phyloP scores from a whole-genome alignment of 2,888 invertebrate genomes.

The Trichogramma evanescens region DNA sequence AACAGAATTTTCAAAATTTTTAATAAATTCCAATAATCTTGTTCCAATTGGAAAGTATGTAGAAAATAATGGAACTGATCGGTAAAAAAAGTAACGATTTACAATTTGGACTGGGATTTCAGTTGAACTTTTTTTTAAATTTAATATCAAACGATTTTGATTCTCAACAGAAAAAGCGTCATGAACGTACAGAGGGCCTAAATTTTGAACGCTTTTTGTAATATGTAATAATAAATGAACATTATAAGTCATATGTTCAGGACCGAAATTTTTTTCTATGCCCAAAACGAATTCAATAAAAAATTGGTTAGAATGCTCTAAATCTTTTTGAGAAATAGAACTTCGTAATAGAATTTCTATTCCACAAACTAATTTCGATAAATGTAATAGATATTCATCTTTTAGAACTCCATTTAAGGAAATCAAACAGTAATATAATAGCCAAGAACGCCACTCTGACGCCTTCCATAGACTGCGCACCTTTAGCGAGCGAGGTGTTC shows the following conservation, averaged over 20 bases:
- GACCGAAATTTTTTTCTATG: conserved; percentile 9
- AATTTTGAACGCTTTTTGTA: conserved; percentile 6
- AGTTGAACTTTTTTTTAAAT: conserved; percentile 4
- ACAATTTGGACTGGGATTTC: conserved; percentile 4
- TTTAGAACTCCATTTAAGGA: conserved; percentile 12
- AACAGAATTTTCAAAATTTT: conserved; percentile 4
- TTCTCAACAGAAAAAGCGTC: conserved; percentile 11
- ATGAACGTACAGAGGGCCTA: conserved; percentile 10
- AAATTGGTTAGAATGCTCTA: not conserved
- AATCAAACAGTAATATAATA: conserved; percentile 6
- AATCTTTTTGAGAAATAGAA: conserved; percentile 1
- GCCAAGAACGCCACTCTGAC: conserved; percentile 21
- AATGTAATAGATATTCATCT: conserved; percentile 10
- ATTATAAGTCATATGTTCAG: conserved; percentile 12
- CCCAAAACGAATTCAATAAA: not conserved
- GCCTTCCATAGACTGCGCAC: conserved; percentile 20
- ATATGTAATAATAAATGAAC: conserved; percentile 11
- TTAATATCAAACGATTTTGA: conserved; percentile 3
- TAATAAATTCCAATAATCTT: not conserved
- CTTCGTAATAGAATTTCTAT: conserved; percentile 9
- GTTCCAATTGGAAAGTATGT: not conserved
- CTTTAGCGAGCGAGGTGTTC: conserved; percentile 12
- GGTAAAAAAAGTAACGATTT: conserved; percentile 6
- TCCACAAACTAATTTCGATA: conserved; percentile 7
- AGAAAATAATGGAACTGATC: not conserved